A percentile compares a stretch with the other conserved stretches of the same genome.
These are phyloP conservation scores for Morpho achilles DNA, from an alignment of 2,888 invertebrate genomes.

Conservation along the genomic window DNA sequence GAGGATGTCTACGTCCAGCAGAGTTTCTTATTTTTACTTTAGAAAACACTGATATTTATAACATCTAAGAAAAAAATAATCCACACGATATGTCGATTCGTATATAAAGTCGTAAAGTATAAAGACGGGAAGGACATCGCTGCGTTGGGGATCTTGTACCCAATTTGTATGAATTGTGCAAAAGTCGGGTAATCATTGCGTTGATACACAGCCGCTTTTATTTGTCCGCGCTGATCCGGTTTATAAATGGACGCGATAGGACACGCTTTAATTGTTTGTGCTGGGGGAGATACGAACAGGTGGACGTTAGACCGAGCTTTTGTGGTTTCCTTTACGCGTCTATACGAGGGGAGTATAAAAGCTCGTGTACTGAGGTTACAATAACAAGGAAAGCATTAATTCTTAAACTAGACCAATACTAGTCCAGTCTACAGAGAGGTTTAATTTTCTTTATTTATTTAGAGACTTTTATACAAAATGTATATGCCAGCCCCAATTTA, in stretches of 20 bases:
- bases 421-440: too few relatives aligned
- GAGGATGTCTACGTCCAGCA: too few relatives aligned
- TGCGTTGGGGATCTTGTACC: constrained; percentile 48
- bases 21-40: too few relatives aligned
- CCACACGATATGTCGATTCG: neutral
- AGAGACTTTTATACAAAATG: too few relatives aligned
- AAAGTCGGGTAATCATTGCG: constrained; percentile 43
- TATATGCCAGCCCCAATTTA: too few relatives aligned
- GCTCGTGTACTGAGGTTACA: neutral
- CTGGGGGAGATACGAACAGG: constrained; percentile 23
- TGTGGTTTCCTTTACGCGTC: constrained; percentile 12
- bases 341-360: neutral
- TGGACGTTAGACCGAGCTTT: constrained; percentile 10
- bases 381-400: too few relatives aligned
- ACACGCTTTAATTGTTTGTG: constrained; percentile 37
- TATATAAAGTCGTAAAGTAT: constrained; percentile 9
- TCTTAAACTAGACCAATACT: too few relatives aligned
- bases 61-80: neutral
- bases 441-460: too few relatives aligned
- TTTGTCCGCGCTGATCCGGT: constrained; percentile 37
- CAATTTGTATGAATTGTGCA: constrained; percentile 56
- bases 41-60: too few relatives aligned
- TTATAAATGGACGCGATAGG: constrained; percentile 44
- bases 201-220: constrained; percentile 41
- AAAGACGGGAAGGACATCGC: constrained; percentile 33